Conservation (phyloP, 2,113 vertebrate species). For the Oophaga pumilio region DNA sequence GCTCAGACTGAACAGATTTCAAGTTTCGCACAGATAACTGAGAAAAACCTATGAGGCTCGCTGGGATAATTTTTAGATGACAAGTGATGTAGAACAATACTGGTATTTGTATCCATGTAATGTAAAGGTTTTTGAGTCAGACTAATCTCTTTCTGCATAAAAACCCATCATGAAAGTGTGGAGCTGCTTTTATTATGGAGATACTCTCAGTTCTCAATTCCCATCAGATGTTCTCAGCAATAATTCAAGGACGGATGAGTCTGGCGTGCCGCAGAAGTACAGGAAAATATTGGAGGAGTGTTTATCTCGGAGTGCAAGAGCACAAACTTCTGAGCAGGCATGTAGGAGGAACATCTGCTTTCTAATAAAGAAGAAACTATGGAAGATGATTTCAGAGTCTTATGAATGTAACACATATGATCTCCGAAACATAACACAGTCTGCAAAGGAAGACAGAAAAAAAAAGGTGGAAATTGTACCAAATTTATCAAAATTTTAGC, state of each 20-base stretch:
- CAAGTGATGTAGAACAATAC: not conserved
- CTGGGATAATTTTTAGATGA: too few relatives aligned
- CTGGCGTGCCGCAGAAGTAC: not conserved
- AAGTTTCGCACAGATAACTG: not conserved
- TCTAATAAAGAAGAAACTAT: not conserved
- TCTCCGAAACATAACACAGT: too few relatives aligned
- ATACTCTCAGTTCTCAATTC: not conserved
- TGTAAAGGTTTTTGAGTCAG: too few relatives aligned
- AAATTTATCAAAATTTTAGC: too few relatives aligned
- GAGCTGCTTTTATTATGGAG: not conserved
- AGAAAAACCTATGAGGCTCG: too few relatives aligned
- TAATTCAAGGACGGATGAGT: not conserved
- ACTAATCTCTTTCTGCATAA: not conserved
- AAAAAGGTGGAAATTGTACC: too few relatives aligned
- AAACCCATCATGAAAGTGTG: not conserved
- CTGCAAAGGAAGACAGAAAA: too few relatives aligned
- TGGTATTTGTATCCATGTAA: not conserved
- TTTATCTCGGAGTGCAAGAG: slow-evolving; percentile 14
- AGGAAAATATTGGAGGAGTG: slow-evolving; percentile 23
- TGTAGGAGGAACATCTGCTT: slow-evolving; percentile 53
- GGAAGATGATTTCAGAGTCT: not conserved
- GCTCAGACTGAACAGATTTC: not conserved
- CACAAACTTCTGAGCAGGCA: slow-evolving; percentile 18
- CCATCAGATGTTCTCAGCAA: not conserved
- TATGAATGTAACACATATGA: too few relatives aligned